Conservation (phyloP, 2,797 vertebrate species). For the Carduelis carduelis region DNA sequence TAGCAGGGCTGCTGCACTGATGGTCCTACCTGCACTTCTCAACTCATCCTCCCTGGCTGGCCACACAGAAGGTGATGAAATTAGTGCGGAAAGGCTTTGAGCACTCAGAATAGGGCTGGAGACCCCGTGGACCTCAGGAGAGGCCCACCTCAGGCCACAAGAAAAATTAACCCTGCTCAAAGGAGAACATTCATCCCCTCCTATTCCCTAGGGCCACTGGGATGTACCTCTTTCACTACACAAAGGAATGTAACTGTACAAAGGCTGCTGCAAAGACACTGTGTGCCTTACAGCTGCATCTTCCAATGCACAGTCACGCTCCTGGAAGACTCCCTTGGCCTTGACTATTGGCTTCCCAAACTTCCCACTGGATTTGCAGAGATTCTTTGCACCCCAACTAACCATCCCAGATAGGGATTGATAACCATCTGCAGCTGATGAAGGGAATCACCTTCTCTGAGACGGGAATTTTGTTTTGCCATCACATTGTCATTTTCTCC, state of each 20-base stretch:
- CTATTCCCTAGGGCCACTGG: neutral
- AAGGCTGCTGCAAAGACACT: neutral
- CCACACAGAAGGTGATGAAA: neutral
- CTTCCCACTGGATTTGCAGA: neutral
- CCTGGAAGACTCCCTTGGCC: neutral
- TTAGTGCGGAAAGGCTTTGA: neutral
- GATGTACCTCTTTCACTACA: neutral
- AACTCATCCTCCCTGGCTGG: neutral
- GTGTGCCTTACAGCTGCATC: neutral
- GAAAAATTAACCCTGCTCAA: neutral
- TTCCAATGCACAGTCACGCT: accelerated
- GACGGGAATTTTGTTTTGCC: neutral
- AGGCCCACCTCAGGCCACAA: neutral
- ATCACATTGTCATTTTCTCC: neutral
- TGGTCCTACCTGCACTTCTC: neutral
- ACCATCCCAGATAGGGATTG: neutral
- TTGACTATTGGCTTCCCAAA: neutral
- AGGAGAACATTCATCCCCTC: neutral
- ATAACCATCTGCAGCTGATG: neutral
- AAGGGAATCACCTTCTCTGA: neutral
- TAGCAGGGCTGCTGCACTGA: neutral
- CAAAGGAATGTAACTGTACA: neutral
- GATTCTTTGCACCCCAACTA: neutral
- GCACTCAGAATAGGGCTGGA: neutral
- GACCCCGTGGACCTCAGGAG: too few species aligned